Evolutionary conservation across 2,797 vertebrate genomes (phyloP).

Genomic region (Artibeus lituratus): DNA sequence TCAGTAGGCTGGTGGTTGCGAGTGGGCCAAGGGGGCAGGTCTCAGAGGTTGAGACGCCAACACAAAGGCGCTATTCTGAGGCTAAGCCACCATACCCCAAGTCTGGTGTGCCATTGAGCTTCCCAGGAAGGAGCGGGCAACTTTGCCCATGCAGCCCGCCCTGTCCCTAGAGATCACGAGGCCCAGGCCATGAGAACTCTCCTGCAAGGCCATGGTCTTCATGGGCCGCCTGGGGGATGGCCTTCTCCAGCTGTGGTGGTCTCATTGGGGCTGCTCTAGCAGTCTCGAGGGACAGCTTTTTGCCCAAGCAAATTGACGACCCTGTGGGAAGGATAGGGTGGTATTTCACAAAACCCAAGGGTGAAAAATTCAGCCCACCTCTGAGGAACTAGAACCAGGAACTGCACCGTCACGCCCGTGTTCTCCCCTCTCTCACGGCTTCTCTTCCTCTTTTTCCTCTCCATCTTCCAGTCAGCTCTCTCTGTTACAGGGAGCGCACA

Average conservation of each 20-base stretch:
- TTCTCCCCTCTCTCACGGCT: not conserved
- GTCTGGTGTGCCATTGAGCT: not conserved
- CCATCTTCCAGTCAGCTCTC: not conserved
- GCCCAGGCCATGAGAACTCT: not conserved
- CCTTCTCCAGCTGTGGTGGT: not conserved
- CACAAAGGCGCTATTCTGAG: not conserved
- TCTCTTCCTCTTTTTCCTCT: not conserved
- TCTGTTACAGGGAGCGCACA: fast-evolving
- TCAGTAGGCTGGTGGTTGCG: not conserved
- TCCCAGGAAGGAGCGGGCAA: fast-evolving
- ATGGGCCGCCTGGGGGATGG: not conserved
- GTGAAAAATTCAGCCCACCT: not conserved
- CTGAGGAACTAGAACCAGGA: conserved; percentile 43
- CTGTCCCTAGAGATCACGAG: not conserved
- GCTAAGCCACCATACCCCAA: too few relatives aligned
- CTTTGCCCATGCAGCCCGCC: not conserved
- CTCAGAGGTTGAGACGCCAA: not conserved
- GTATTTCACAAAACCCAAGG: not conserved
- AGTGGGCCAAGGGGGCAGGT: not conserved
- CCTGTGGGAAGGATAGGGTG: not conserved
- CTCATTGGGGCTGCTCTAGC: not conserved
- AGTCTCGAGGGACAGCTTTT: not conserved
- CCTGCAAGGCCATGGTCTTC: not conserved
- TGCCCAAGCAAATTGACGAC: not conserved
- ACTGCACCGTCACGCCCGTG: not conserved